These are phyloP conservation scores for Acholoe squamosa DNA, from an alignment of 2,888 invertebrate genomes.

Conservation along the genomic window DNA sequence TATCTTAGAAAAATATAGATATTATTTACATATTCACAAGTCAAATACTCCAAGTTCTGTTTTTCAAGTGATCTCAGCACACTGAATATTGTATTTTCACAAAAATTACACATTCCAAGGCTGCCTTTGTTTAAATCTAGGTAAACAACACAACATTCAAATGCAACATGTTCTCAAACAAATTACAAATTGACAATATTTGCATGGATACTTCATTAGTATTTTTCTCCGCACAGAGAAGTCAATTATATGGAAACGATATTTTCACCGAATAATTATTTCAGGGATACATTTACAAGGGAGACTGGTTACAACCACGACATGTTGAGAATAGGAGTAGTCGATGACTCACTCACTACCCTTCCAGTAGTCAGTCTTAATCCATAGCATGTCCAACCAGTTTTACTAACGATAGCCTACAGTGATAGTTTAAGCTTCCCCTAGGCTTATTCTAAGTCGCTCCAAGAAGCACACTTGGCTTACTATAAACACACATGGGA, in stretches of 20 bases:
- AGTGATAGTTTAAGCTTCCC: background rate
- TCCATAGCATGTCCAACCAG: too few relatives aligned
- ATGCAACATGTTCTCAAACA: slow-evolving; percentile 16
- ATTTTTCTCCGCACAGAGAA: too few relatives aligned
- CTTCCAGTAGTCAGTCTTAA: too few relatives aligned
- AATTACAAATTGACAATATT: background rate
- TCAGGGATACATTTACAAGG: too few relatives aligned
- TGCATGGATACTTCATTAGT: too few relatives aligned
- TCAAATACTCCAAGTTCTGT: slow-evolving; percentile 17
- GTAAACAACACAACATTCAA: slow-evolving; percentile 38
- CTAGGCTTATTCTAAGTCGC: background rate
- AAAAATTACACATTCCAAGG: slow-evolving; percentile 38
- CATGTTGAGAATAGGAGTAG: too few relatives aligned
- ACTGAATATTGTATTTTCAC: slow-evolving; percentile 36
- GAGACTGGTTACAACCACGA: too few relatives aligned
- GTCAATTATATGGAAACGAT: too few relatives aligned
- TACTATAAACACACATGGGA: slow-evolving; percentile 52
- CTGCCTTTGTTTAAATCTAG: slow-evolving; percentile 44
- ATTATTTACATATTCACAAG: background rate
- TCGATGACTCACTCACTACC: too few relatives aligned
- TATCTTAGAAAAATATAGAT: background rate
- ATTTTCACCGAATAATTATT: too few relatives aligned
- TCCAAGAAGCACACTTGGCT: slow-evolving; percentile 35
- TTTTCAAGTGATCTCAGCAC: slow-evolving; percentile 45
- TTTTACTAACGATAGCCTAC: too few relatives aligned